Percentiles rank a stretch among this genome's conserved stretches.
Conservation (phyloP, 2,113 vertebrate species). For the Antechinus stuartii region DNA sequence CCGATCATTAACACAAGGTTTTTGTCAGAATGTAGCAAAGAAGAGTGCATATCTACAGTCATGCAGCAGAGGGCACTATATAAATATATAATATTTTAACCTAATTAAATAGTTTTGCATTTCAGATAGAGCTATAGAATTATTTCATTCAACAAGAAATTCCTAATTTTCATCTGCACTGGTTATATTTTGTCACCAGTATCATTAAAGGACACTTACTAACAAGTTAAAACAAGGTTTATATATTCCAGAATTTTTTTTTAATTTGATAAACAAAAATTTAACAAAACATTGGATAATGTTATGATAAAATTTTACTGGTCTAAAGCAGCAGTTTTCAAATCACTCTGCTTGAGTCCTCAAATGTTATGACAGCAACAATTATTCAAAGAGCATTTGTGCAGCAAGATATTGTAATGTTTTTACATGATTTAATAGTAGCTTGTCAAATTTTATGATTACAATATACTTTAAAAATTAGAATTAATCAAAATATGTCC, state of each 20-base stretch:
- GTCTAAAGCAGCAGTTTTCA: not conserved
- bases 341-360: not conserved
- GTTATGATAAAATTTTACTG: not conserved
- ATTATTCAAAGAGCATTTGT: conserved; percentile 1
- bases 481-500: conserved; percentile 34
- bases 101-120: conserved; percentile 26
- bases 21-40: not conserved
- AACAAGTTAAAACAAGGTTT: not conserved
- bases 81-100: conserved; percentile 36
- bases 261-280: not conserved
- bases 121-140: conserved; percentile 36
- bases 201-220: not conserved
- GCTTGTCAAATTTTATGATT: not conserved
- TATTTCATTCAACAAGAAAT: not conserved
- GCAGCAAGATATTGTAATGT: not conserved
- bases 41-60: not conserved
- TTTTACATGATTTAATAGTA: not conserved
- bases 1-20: not conserved
- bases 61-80: conserved; percentile 47
- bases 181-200: not conserved
- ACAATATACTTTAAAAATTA: conserved; percentile 11
- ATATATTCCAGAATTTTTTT: not conserved
- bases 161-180: not conserved
- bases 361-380: not conserved
- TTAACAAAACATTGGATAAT: conserved; percentile 1